Percentiles rank a stretch among this genome's conserved stretches.
Conservation (phyloP, 2,888 invertebrate genomes). For the Pachycephus smyrnensis region DNA sequence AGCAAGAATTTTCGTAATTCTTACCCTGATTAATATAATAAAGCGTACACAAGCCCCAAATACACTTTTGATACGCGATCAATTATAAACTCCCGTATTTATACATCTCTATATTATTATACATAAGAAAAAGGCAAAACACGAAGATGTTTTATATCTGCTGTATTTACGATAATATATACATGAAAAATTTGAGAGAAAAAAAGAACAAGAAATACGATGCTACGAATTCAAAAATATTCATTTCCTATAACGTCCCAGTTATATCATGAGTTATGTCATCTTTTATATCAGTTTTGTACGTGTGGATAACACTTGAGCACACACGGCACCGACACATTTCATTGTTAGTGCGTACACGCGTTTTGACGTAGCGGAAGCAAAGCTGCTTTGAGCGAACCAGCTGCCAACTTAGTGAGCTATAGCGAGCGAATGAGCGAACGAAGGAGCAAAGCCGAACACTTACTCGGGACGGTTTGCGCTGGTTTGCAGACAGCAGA, state of each 20-base stretch:
- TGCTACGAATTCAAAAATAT: no score
- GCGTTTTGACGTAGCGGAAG: not conserved
- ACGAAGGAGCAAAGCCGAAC: slow-evolving; percentile 5
- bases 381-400: not conserved
- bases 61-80: slow-evolving; percentile 51
- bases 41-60: no score
- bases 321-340: not conserved
- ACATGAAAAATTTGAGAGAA: slow-evolving; percentile 30
- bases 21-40: no score
- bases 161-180: slow-evolving; percentile 61
- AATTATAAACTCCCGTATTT: slow-evolving; percentile 44
- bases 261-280: not conserved
- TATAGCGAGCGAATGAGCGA: slow-evolving; percentile 1
- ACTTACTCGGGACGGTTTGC: slow-evolving; percentile 5
- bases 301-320: slow-evolving; percentile 3
- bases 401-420: not conserved
- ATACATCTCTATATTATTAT: slow-evolving; percentile 50
- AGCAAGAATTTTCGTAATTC: no score
- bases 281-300: not conserved
- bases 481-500: not conserved
- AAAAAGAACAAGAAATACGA: slow-evolving; percentile 3
- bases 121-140: slow-evolving; percentile 40
- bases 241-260: not conserved
- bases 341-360: not conserved
- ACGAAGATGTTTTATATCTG: slow-evolving; percentile 57